Base-by-base conservation (phyloP, 2,888 invertebrate genomes). In the Drosophila monieri region DNA sequence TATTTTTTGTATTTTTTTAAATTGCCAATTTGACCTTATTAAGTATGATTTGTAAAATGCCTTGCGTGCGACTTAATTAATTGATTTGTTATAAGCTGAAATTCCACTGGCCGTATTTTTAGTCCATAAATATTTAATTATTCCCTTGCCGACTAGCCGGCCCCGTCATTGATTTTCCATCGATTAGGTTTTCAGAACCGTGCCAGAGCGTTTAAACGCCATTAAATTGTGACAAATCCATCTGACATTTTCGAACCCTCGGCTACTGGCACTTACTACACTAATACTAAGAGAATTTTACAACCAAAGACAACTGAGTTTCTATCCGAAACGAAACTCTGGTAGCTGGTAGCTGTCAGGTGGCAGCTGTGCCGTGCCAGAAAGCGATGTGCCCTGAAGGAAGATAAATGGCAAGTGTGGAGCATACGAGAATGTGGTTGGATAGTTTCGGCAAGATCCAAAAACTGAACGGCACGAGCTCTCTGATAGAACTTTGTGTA, bases 21-120 rank as follows among this genome's bases (percentile, higher is more conserved):
- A 79, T 70, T 67, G 60, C 58, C 73, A 68, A 70, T 74, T 74
- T 65, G 78, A 80, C 80, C 80, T 80, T 83, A 77, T 76, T 84
- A 61, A 68, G 68, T 61, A 59, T 62, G 51, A 64, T 54, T 69
- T 61, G 46, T 52, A 66, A 77, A 78, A 67, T 66, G 54, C 44
- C 59, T 61, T 67, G 65, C 65, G 65, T 65, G 65, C 32, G 65
- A 23, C 37, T 52, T 62, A 66, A 67, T 57, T 67, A 61, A 68
- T 53, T 48, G 62, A 41, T 73, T 62, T 59, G 55, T 48, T 52
- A 37, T 59, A 53, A 59, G 39, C 55, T 62, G n/a, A 62, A 66
- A 81, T 74, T 74, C 59, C 76, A 57, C 39, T 70, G 55, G 76
- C 57, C 59, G 59, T 35, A 18, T 41, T 32, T 27, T 23, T 46